Base-by-base conservation (phyloP, 2,797 vertebrate genomes). In the Arctocebus calabarensis region DNA sequence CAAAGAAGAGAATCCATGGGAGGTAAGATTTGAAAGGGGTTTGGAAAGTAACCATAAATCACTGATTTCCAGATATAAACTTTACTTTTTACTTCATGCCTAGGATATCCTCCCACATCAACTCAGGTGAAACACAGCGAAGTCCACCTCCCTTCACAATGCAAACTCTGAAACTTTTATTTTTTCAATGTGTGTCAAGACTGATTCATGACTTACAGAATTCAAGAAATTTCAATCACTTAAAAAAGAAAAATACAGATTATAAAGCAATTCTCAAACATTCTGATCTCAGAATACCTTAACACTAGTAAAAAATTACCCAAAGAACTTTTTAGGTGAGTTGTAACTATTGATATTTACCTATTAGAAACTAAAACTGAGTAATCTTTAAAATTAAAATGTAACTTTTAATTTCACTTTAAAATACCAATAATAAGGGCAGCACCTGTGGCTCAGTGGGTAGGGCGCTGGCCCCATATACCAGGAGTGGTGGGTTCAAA, bases 301-400 rank as follows among this genome's bases (percentile, higher is more conserved):
- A 74, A 59, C 17, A 74, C 0, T 37, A 70, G 34, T 59, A 91
- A 84, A 93, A 93, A 90, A 88, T 84, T 74, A 71, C 20, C 66
- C 64, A 68, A 43, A 88, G 43, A 66, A 79, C 3, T 64, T 94
- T 73, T 91, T 94, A 62, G 62, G n/a, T 84, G 68, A 16, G 32
- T 93, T 88, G 16, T 34, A 91, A 70, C 20, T 73, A 81, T 23
- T 62, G 32, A 22, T 84, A 95, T 85, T 82, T 94, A n/a, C 27
- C 85, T 92, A 71, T 55, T 45, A 84, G 13, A 91, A 88, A 90
- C 32, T 78, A 34, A 74, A 91, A 90, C 9, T 45, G 16, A 34
- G 7, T 40, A 88, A 75, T 48, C 68, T 88, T 23, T 25, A 1
- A 52, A 66, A 68, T 71, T 52, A 52, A 52, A 48, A 78, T 48